phyloP scores from a whole-genome alignment of 2,113 vertebrate species.

The Tragelaphus imberbis region DNA sequence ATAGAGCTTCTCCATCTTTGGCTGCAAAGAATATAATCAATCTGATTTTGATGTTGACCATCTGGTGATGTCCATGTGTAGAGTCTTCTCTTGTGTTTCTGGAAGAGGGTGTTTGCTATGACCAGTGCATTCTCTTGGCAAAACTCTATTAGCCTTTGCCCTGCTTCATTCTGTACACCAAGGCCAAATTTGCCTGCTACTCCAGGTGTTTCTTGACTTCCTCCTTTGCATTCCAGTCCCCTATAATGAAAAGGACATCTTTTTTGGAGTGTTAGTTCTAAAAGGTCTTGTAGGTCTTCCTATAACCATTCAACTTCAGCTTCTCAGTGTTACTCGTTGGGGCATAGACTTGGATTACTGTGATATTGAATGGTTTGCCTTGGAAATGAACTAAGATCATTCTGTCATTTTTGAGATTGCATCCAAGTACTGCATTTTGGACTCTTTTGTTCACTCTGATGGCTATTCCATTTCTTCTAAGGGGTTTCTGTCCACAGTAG shows the following conservation, averaged over 20 bases:
- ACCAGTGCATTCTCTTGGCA: background rate
- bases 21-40: too few species aligned
- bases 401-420: background rate
- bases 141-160: background rate
- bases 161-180: background rate
- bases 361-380: background rate
- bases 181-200: too few species aligned
- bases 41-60: too few species aligned
- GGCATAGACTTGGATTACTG: background rate
- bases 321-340: background rate
- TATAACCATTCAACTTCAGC: background rate
- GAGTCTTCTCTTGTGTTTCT: background rate
- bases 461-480: background rate
- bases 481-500: too few species aligned
- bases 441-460: background rate
- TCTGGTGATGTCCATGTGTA: too few species aligned
- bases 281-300: too few species aligned
- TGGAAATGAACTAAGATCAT: background rate
- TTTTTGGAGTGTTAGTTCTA: too few species aligned
- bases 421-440: background rate
- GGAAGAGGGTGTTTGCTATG: background rate
- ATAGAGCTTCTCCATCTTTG: too few species aligned
- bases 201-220: too few species aligned
- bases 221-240: too few species aligned
- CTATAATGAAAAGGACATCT: too few species aligned